phyloP scores from a whole-genome alignment of 2,888 invertebrate genomes.

The Lutraria lutraria region DNA sequence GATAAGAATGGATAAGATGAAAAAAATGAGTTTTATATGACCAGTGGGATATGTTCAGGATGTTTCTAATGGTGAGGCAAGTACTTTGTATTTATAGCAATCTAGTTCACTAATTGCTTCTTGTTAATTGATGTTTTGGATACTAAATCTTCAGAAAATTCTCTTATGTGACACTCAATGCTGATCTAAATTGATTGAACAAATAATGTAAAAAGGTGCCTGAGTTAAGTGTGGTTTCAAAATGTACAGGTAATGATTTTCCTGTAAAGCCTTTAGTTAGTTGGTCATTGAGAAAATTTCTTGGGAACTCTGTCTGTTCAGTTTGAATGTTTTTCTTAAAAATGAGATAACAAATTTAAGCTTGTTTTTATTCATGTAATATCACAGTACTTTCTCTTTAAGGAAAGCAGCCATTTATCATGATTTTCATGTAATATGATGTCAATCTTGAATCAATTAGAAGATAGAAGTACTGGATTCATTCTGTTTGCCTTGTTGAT shows the following conservation, averaged over 20 bases:
- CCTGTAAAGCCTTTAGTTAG: too few relatives aligned
- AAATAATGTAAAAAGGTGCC: too few relatives aligned
- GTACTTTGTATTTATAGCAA: not conserved
- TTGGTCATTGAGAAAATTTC: too few relatives aligned
- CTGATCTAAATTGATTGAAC: too few relatives aligned
- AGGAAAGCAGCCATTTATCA: not conserved
- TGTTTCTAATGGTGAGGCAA: not conserved
- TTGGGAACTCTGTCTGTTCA: too few relatives aligned
- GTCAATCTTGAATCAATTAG: constrained; percentile 7
- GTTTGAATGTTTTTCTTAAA: too few relatives aligned
- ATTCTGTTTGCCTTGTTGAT: not conserved
- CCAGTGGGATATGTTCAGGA: not conserved
- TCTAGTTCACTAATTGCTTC: not conserved
- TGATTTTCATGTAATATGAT: not conserved
- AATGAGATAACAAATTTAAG: too few relatives aligned
- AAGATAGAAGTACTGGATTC: not conserved
- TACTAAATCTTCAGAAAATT: not conserved
- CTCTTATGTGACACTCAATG: not conserved
- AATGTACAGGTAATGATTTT: too few relatives aligned
- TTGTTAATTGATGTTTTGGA: not conserved
- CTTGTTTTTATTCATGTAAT: not conserved
- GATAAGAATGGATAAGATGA: not conserved
- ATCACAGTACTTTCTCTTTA: not conserved
- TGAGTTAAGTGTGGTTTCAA: too few relatives aligned
- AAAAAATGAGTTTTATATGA: not conserved